Conservation (phyloP, 2,113 vertebrate genomes). For the Perca flavescens region DNA sequence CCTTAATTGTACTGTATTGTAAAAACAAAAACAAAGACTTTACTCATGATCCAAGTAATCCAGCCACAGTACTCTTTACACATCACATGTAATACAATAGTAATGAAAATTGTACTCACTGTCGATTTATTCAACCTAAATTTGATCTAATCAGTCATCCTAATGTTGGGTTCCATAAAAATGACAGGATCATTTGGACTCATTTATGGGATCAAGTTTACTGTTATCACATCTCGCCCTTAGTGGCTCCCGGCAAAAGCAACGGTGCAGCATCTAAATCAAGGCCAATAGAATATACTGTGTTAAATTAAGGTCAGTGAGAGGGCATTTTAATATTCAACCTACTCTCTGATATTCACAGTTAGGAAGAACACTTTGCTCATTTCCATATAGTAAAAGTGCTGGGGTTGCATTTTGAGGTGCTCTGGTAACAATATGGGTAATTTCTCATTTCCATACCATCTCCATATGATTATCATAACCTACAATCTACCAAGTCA, state of each 20-base stretch:
- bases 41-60: neutral
- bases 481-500: conserved; percentile 32
- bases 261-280: conserved; percentile 32
- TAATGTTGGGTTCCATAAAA: conserved; percentile 45
- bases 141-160: conserved; percentile 50
- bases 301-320: conserved; percentile 56
- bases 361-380: conserved; percentile 36
- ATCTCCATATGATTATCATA: conserved; percentile 68
- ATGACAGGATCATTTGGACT: conserved; percentile 47
- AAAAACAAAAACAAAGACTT: neutral
- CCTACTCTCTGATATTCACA: conserved; percentile 38
- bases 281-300: conserved; percentile 46
- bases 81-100: neutral
- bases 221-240: conserved; percentile 45
- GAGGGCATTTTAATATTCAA: conserved; percentile 41
- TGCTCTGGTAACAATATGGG: conserved; percentile 33
- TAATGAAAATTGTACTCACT: neutral
- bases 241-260: conserved; percentile 34
- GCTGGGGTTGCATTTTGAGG: conserved; percentile 43
- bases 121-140: conserved; percentile 31
- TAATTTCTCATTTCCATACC: conserved; percentile 63
- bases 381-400: conserved; percentile 56
- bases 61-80: neutral
- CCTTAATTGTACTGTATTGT: neutral
- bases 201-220: conserved; percentile 55